Evolutionary conservation across 1,140 invertebrate species (phyloP), one percentile per base, ranked within the genome.

Genomic region (Drosophila kepulauana): DNA sequence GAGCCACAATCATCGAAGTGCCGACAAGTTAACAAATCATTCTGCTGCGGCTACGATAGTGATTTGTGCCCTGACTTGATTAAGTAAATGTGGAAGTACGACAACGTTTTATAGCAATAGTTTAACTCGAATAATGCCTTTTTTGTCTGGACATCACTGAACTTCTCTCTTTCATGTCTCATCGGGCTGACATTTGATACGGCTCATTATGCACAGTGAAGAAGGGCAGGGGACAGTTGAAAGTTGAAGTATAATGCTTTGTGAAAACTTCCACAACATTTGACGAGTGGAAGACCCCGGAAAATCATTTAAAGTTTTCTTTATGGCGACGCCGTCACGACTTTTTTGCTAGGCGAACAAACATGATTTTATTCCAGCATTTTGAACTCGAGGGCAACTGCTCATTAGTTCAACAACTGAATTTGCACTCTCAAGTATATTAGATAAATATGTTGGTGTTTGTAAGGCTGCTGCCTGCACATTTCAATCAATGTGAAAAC

Each of bases 341-440:
- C 71, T 75, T 85, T 82, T 81, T 62, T 20, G 52, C 43, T 35
- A 70, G 68, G 64, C 70, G 63, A 76, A 63, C 62, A 58, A 61
- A 67, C 45, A 38, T 56, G 30, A 49, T 57, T 35, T 54, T 59
- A 66, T 80, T 62, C 63, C 58, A 77, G 59, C 81, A 66, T 59
- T 77, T 69, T 70, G 68, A 74, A 35, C 75, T 64, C 56, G 56
- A 46, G 63, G 79, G 48, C 52, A 45, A 61, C 56, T 70, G 48
- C 82, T 86, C 82, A 86, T 86, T 86, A 86, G 82, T 86, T 82
- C 54, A 87, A 82, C 82, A 85, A 85, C 66, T 81, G 70, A 86
- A 78, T 81, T 85, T 71, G 67, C 77, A 66, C 71, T 38, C 67
- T 13, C 45, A 28, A 64, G 41, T 56, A 61, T 74, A 38, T 54